These are phyloP conservation scores for Bombyx mori DNA, from an alignment of 1,140 invertebrate species.

Conservation along the genomic window DNA sequence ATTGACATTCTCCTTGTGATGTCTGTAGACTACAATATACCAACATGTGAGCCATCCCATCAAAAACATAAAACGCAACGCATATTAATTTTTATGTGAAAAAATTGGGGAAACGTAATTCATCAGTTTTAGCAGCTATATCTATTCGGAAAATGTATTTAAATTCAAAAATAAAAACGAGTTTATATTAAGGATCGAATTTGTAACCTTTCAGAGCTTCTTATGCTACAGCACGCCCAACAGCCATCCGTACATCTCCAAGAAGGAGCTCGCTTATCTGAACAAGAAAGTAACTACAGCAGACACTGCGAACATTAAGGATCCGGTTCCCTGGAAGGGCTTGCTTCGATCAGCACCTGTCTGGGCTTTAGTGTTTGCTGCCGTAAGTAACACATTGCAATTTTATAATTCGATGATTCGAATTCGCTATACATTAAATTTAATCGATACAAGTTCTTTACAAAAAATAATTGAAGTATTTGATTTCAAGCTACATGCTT, in stretches of 20 bases:
- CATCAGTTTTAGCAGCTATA: background rate
- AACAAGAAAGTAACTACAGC: constrained; percentile 72
- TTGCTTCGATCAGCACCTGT: constrained; percentile 82
- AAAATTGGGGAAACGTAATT: too few species aligned
- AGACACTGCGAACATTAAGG: constrained; percentile 62
- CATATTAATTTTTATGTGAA: too few species aligned
- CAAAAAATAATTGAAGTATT: too few species aligned
- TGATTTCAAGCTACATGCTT: too few species aligned
- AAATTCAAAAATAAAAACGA: too few species aligned
- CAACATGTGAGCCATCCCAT: too few species aligned
- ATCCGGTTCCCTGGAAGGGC: constrained; percentile 79
- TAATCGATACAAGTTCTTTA: too few species aligned
- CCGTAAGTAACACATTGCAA: constrained; percentile 30
- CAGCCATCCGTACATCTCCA: constrained; percentile 87
- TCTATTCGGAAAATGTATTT: background rate
- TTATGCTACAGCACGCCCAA: constrained; percentile 84
- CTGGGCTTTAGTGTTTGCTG: constrained; percentile 80
- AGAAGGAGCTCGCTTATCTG: constrained; percentile 84
- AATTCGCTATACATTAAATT: too few species aligned
- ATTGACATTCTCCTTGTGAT: too few species aligned
- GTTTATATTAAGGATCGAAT: background rate
- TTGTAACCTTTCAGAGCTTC: constrained; percentile 60
- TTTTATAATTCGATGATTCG: too few species aligned
- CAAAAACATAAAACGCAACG: too few species aligned
- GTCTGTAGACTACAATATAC: too few species aligned